Evolutionary conservation across 2,113 vertebrate species (phyloP).

Genomic region (Athene cunicularia): DNA sequence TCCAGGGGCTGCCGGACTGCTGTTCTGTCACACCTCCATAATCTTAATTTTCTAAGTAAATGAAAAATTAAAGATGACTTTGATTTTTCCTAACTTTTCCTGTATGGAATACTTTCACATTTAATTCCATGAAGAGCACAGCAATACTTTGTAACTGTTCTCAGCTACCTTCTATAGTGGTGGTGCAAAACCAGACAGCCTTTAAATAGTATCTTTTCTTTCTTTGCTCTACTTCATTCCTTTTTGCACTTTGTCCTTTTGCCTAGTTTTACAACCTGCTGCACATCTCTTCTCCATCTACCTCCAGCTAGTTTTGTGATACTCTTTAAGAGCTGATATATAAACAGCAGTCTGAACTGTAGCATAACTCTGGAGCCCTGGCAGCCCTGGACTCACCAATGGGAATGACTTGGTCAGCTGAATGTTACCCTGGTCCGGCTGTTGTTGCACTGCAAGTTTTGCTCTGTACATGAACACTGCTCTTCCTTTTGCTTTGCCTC

Average conservation of each 20-base stretch:
- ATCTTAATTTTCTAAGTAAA: neutral
- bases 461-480: too few species aligned
- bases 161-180: neutral
- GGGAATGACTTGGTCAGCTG: neutral
- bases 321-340: neutral
- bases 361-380: neutral
- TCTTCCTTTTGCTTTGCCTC: neutral
- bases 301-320: neutral
- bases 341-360: neutral
- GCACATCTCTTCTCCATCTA: neutral
- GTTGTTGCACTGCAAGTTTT: neutral
- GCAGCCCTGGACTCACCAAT: neutral
- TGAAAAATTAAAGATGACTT: neutral
- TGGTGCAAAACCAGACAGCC: neutral
- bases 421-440: neutral
- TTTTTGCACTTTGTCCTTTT: neutral
- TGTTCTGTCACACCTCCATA: neutral
- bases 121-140: accelerated
- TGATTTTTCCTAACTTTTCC: neutral
- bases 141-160: neutral
- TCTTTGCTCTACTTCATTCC: neutral
- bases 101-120: neutral
- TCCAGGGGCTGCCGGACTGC: neutral
- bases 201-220: neutral
- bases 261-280: neutral